Evolutionary conservation across 2,797 vertebrate genomes (phyloP).

Genomic region (Sebastes glaucus): DNA sequence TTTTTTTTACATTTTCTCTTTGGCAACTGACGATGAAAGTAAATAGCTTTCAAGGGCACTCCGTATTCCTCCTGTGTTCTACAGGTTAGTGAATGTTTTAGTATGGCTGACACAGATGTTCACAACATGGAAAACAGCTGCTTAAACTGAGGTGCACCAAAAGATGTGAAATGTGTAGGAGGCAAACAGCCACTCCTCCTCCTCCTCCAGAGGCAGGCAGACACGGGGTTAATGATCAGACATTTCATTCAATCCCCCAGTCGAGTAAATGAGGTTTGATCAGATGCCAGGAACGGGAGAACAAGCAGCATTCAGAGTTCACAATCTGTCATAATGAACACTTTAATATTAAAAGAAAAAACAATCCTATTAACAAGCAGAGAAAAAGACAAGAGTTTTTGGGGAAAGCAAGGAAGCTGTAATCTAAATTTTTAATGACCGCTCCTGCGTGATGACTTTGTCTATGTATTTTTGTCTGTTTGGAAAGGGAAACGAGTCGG

Average conservation of each 20-base stretch:
- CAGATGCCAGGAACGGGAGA: constrained; percentile 55
- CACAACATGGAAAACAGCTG: constrained; percentile 14
- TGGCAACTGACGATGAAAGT: neutral
- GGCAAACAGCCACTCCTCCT: constrained; percentile 40
- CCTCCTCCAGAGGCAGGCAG: constrained; percentile 47
- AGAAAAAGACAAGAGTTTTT: constrained; percentile 61
- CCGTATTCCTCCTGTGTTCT: neutral
- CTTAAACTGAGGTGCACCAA: constrained; percentile 33
- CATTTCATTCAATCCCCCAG: constrained; percentile 62
- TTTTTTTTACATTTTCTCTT: constrained; percentile 1
- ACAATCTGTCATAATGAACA: constrained; percentile 69
- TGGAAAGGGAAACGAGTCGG: constrained; percentile 51
- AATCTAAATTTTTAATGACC: constrained; percentile 80
- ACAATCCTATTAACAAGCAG: constrained; percentile 71
- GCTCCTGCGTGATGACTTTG: constrained; percentile 60
- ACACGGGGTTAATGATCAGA: constrained; percentile 67
- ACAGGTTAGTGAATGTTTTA: neutral
- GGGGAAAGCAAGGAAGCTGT: constrained; percentile 59
- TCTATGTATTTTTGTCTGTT: constrained; percentile 70
- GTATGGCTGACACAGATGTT: neutral
- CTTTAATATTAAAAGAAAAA: constrained; percentile 75
- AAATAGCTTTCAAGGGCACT: constrained; percentile 2
- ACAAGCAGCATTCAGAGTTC: constrained; percentile 55
- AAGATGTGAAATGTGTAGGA: constrained; percentile 48
- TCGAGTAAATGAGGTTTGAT: constrained; percentile 67